phyloP scores from a whole-genome alignment of 2,797 vertebrate species.

The Xyrichtys novacula region DNA sequence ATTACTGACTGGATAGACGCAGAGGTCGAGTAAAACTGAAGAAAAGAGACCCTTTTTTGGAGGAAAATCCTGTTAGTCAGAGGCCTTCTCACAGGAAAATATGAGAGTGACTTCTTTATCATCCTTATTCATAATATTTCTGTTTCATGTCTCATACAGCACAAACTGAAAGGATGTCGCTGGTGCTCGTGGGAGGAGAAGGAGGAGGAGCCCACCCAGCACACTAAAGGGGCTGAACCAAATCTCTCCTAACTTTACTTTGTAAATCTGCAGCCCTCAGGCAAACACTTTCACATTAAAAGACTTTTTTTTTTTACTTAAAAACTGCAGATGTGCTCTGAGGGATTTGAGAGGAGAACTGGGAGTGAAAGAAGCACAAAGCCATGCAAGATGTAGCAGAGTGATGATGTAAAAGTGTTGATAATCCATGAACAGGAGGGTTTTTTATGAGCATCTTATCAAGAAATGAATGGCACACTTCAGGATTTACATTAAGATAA shows the following conservation, averaged over 20 bases:
- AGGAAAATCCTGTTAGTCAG: no score
- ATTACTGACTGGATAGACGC: no score
- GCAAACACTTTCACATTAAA: constrained; percentile 24
- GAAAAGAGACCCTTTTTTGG: no score
- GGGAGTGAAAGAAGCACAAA: constrained; percentile 9
- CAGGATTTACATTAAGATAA: constrained; percentile 10
- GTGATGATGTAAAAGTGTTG: constrained; percentile 13
- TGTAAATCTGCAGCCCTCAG: constrained; percentile 30
- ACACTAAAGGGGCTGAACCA: constrained; percentile 23
- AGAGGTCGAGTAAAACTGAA: no score
- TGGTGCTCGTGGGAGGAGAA: constrained; percentile 9
- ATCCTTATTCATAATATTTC: constrained; percentile 7
- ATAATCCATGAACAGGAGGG: neutral
- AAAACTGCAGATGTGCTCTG: constrained; percentile 17
- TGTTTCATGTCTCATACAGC: constrained; percentile 18
- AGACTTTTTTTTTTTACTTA: constrained; percentile 3
- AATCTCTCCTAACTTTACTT: constrained; percentile 43
- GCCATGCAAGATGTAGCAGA: constrained; percentile 9
- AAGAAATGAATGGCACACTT: neutral
- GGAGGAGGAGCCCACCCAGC: constrained; percentile 15
- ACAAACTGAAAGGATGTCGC: neutral
- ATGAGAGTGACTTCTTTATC: neutral
- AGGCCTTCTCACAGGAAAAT: no score
- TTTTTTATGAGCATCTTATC: neutral
- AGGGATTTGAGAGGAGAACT: constrained; percentile 19